phyloP scores from a whole-genome alignment of 2,113 vertebrate genomes.

The Talpa occidentalis region DNA sequence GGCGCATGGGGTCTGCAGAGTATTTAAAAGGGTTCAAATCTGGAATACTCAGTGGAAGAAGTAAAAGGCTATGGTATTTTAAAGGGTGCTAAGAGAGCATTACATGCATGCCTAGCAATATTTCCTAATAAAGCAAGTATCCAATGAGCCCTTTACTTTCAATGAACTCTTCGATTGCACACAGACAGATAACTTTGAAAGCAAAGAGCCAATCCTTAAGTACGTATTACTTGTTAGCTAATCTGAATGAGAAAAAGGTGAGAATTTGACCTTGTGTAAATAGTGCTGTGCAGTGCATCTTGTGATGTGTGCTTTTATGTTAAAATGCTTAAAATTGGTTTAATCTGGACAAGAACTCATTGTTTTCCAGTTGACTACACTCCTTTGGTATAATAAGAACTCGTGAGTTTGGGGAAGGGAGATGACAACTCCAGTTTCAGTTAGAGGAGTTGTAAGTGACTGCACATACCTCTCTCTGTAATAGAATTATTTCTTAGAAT shows the following conservation, averaged over 20 bases:
- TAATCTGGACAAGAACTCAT: constrained; percentile 12
- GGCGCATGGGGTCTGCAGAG: neutral
- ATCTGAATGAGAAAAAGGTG: neutral
- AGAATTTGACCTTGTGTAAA: neutral
- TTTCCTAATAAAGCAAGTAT: neutral
- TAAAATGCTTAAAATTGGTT: neutral
- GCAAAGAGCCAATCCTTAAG: neutral
- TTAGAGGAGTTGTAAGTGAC: neutral
- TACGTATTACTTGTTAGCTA: neutral
- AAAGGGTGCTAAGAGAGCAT: neutral
- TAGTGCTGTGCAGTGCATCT: neutral
- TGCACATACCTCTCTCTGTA: neutral
- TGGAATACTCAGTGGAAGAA: neutral
- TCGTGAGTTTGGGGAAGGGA: neutral
- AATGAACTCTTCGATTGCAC: neutral
- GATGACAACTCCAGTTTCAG: constrained; percentile 55
- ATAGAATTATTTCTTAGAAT: constrained; percentile 38
- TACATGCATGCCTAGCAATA: neutral
- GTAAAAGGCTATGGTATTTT: neutral
- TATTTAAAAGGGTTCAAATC: neutral
- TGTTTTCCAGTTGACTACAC: constrained; percentile 41
- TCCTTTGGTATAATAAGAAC: neutral
- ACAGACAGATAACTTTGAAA: constrained; percentile 3
- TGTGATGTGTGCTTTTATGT: neutral
- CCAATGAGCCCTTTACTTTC: constrained; percentile 13